A percentile compares a stretch with the other conserved stretches of the same genome.
These are phyloP conservation scores for Drosophila borborema DNA, from an alignment of 2,888 invertebrate species.

Conservation along the genomic window DNA sequence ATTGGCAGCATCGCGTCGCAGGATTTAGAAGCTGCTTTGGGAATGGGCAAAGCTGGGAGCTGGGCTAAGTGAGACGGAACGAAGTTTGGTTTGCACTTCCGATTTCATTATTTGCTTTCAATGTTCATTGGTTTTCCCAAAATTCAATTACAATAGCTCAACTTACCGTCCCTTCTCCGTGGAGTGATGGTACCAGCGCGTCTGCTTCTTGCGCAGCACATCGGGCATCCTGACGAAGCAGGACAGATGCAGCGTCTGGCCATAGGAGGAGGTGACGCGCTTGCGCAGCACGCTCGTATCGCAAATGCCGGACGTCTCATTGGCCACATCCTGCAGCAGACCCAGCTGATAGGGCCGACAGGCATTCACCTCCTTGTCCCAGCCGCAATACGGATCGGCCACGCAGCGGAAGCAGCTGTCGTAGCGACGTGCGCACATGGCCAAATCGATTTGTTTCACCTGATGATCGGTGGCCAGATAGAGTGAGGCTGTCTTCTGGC, in stretches of 20 bases:
- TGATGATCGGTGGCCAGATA: conserved; percentile 95
- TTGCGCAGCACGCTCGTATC: conserved; percentile 95
- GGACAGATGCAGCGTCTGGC: conserved; percentile 95
- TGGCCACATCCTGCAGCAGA: conserved; percentile 94
- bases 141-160: not conserved
- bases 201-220: conserved; percentile 91
- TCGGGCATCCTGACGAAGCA: conserved; percentile 96
- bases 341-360: conserved; percentile 95
- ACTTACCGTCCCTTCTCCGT: conserved; percentile 92
- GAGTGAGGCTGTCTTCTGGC: conserved; percentile 93
- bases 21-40: not conserved
- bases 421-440: conserved; percentile 95
- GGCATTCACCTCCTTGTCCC: conserved; percentile 95
- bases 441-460: conserved; percentile 94
- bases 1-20: conserved; percentile 40
- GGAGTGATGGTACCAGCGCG: conserved; percentile 95
- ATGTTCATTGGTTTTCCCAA: conserved; percentile 56
- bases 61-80: conserved; percentile 60
- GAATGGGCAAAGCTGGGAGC: not conserved
- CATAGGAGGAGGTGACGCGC: conserved; percentile 95
- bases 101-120: conserved; percentile 74
- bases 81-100: conserved; percentile 73
- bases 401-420: conserved; percentile 97
- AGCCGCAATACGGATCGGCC: conserved; percentile 98
- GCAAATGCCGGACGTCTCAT: conserved; percentile 95